Conservation (phyloP, 2,888 invertebrate species). For the Xiphydria camelus region DNA sequence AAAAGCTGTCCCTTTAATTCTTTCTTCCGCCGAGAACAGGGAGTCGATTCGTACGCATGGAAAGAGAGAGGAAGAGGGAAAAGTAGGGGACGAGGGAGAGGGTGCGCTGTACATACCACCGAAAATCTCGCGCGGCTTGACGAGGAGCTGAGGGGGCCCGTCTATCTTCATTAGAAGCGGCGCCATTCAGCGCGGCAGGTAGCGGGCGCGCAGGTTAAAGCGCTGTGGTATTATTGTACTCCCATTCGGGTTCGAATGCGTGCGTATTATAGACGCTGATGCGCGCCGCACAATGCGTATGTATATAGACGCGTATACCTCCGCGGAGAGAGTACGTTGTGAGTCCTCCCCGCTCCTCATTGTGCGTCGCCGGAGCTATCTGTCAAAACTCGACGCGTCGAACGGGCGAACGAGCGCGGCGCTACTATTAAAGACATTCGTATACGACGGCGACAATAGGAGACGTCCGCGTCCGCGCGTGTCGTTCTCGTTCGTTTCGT, state of each 20-base stretch:
- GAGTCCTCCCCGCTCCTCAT: conserved; percentile 17
- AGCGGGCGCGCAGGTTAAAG: conserved; percentile 3
- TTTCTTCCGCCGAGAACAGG: too few relatives aligned
- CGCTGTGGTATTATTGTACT: conserved; percentile 5
- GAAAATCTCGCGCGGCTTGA: too few relatives aligned
- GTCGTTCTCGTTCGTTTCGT: too few relatives aligned
- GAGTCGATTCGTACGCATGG: too few relatives aligned
- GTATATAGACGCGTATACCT: not conserved
- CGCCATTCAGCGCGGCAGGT: conserved; percentile 3
- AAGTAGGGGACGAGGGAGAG: too few relatives aligned
- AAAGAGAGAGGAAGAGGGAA: too few relatives aligned
- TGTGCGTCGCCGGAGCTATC: conserved; percentile 36
- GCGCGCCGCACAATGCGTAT: not conserved
- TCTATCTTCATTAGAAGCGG: conserved; percentile 4
- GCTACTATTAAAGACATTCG: conserved; percentile 14
- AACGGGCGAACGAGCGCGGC: conserved; percentile 16
- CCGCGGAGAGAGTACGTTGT: not conserved
- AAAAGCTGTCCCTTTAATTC: too few relatives aligned
- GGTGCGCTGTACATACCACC: too few relatives aligned
- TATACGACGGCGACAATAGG: not conserved
- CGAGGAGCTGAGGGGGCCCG: too few relatives aligned
- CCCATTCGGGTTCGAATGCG: not conserved
- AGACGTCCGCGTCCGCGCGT: too few relatives aligned
- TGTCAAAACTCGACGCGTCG: conserved; percentile 41
- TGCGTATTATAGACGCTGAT: too few relatives aligned